These are phyloP conservation scores for Branchipolynoe longqiensis DNA, from an alignment of 2,888 invertebrate genomes.

Conservation along the genomic window DNA sequence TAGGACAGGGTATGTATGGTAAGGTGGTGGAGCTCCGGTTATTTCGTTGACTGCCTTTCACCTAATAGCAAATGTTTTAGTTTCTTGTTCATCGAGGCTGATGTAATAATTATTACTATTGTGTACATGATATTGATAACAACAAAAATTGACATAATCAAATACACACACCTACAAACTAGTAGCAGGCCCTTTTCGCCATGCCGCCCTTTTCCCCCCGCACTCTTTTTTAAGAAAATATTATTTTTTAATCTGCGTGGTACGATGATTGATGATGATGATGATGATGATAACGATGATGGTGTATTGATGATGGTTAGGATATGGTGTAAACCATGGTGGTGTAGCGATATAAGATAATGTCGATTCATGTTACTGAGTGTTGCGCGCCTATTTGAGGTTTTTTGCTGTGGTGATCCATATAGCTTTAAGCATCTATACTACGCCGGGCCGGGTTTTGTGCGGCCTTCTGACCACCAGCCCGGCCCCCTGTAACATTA, in stretches of 20 bases:
- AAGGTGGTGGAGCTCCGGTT: no score
- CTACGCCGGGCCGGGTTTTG: slow-evolving; percentile 15
- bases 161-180: no score
- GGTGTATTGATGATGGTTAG: no score
- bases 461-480: background rate
- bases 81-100: background rate
- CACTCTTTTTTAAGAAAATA: no score
- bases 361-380: background rate
- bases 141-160: background rate
- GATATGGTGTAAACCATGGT: no score
- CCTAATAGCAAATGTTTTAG: background rate
- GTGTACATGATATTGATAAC: background rate
- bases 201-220: no score
- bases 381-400: background rate
- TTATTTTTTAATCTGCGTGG: no score
- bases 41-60: no score
- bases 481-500: background rate
- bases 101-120: background rate
- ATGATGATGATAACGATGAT: no score
- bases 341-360: background rate
- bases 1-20: no score
- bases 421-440: slow-evolving; percentile 27
- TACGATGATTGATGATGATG: no score
- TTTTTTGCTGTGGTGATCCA: slow-evolving; percentile 28
- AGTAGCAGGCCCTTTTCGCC: background rate